These are phyloP conservation scores for Oreochromis aureus DNA, from an alignment of 2,113 vertebrate species.

Conservation along the genomic window DNA sequence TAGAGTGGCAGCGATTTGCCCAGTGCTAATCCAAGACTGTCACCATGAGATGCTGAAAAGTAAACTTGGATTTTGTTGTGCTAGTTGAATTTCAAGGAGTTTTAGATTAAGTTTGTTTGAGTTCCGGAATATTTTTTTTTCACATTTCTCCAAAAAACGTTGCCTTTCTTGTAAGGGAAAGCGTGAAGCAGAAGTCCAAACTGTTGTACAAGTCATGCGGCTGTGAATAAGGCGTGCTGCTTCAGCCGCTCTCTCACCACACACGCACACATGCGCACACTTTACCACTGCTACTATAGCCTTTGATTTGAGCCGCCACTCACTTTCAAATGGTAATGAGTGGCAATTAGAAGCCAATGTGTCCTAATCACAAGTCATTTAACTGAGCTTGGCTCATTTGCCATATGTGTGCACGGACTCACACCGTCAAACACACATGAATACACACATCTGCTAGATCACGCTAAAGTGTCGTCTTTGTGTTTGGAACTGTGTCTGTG, in stretches of 20 bases:
- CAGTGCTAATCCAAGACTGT: not conserved
- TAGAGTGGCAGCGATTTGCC: not conserved
- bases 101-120: not conserved
- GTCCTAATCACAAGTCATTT: constrained; percentile 70
- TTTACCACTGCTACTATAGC: constrained; percentile 26
- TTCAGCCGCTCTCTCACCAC: not conserved
- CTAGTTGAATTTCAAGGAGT: not conserved
- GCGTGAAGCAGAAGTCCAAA: not conserved
- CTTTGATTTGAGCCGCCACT: constrained; percentile 62
- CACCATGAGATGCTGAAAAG: not conserved
- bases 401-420: constrained; percentile 23
- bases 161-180: not conserved
- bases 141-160: not conserved
- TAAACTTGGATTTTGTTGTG: not conserved
- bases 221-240: constrained; percentile 1
- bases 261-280: not conserved
- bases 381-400: constrained; percentile 60
- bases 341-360: constrained; percentile 69
- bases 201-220: not conserved
- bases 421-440: constrained; percentile 13
- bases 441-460: constrained; percentile 27
- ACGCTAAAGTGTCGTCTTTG: constrained; percentile 4
- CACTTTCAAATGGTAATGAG: constrained; percentile 73
- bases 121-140: not conserved
- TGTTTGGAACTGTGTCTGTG: not conserved